Evolutionary conservation across 2,888 invertebrate species (phyloP), one percentile per base, ranked within the genome.

Genomic region (Drosophila dives): DNA sequence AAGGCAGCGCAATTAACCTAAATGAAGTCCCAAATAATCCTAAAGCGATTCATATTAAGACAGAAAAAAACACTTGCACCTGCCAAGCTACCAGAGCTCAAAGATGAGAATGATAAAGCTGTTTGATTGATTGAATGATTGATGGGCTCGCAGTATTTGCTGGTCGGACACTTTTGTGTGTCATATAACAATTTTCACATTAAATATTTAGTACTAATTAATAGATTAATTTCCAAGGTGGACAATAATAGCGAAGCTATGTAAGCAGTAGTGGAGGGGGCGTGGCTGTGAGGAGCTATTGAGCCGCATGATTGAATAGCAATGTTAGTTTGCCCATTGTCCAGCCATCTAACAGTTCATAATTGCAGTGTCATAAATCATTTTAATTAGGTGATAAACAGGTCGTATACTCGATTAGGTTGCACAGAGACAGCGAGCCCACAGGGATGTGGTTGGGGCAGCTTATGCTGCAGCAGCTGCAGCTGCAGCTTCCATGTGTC

Each of bases 281-380:
- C 2, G 42, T 3, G 20, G 20, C 20, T 42, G n/a, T 20, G 42
- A 20, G 7, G 7, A 45, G 20, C 45, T 45, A 12, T 45, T 45
- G 12, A 7, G 20, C 3, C 3, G 20, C 42, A 20, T 42, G 42
- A 12, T 12, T 45, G 7, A 20, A 20, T 12, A 7, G 20, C 7
- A 20, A 7, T 7, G 15, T 23, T 23, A 45, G 45, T 23, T 45
- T 15, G 45, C 23, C 8, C 4, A 15, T 4, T 12, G 7, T 2
- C 45, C 20, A 45, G 12, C 20, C 20, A 45, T 12, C 12, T 23
- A 45, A 3, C 45, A 23, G 23, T 23, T 45, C 15, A 15, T 45
- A 45, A 45, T 45, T 45, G 23, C 15, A 45, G 45, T 45, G 45
- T 45, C 23, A 45, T 45, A 45, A 45, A 45, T 45, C 45, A 15